Evolutionary conservation across 2,888 invertebrate genomes (phyloP).

Genomic region (Metalampra italica): DNA sequence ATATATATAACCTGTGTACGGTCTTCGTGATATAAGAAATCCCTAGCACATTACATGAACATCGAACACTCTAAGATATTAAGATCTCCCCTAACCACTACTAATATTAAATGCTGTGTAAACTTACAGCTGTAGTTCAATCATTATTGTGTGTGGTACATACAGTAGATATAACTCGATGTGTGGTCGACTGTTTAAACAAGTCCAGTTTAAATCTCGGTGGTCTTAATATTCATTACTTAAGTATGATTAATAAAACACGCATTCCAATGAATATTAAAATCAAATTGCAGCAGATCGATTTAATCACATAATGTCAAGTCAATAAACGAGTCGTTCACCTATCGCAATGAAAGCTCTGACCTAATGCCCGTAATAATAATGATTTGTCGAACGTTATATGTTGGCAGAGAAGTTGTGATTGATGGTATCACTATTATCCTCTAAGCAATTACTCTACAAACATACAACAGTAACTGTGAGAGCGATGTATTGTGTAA

Average conservation of each 20-base stretch:
- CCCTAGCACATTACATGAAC: too few relatives aligned
- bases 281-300: background rate
- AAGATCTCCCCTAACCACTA: too few relatives aligned
- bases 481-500: background rate
- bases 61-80: too few relatives aligned
- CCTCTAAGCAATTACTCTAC: constrained; percentile 23
- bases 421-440: constrained; percentile 33
- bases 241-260: background rate
- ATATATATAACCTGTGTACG: too few relatives aligned
- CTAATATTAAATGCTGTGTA: too few relatives aligned
- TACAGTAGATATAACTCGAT: too few relatives aligned
- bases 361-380: constrained; percentile 29
- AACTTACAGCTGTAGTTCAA: too few relatives aligned
- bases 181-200: background rate
- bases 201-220: background rate
- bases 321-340: constrained; percentile 67
- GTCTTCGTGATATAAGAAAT: too few relatives aligned
- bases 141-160: too few relatives aligned
- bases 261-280: background rate
- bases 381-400: constrained; percentile 31
- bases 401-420: constrained; percentile 25
- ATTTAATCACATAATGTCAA: constrained; percentile 54
- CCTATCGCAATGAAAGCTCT: constrained; percentile 38
- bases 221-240: background rate
- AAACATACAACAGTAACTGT: background rate